A percentile compares a stretch with the other conserved stretches of the same genome.
These are phyloP conservation scores for Poicephalus gulielmi DNA, from an alignment of 2,113 vertebrate species.

Conservation along the genomic window DNA sequence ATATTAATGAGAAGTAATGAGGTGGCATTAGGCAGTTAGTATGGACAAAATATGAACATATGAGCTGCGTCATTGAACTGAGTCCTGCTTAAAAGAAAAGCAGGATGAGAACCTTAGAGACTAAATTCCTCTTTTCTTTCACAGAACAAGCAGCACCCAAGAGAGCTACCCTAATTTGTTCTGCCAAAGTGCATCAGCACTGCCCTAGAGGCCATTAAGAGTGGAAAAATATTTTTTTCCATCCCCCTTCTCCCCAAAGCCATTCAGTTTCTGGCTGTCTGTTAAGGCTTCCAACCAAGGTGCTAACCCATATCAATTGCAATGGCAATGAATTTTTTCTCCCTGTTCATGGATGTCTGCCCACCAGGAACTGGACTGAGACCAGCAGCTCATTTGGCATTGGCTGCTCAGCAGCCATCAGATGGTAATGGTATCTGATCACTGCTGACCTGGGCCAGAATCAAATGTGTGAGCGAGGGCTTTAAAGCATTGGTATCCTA, in stretches of 20 bases:
- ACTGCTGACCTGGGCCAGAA: background rate
- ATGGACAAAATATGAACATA: background rate
- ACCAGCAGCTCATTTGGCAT: conserved; percentile 27
- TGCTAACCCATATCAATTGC: conserved; percentile 46
- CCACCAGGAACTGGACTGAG: conserved; percentile 27
- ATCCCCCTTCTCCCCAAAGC: background rate
- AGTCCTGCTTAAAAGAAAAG: conserved; percentile 8
- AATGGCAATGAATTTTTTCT: background rate
- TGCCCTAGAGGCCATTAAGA: background rate
- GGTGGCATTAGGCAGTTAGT: background rate
- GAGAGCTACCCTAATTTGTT: background rate
- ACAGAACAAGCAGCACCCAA: background rate
- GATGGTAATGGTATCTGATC: background rate
- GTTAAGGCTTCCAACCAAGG: conserved; percentile 48
- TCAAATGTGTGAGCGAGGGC: background rate
- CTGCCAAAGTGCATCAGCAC: conserved; percentile 5
- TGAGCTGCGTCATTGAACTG: background rate
- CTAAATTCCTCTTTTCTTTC: conserved; percentile 3
- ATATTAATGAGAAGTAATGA: conserved; percentile 8
- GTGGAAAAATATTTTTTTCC: background rate
- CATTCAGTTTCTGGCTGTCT: conserved; percentile 11
- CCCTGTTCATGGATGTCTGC: background rate
- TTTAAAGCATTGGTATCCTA: background rate
- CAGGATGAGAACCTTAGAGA: background rate
- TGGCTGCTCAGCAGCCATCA: background rate